Evolutionary conservation across 2,888 invertebrate species (phyloP).

Genomic region (Darwinula stevensoni): DNA sequence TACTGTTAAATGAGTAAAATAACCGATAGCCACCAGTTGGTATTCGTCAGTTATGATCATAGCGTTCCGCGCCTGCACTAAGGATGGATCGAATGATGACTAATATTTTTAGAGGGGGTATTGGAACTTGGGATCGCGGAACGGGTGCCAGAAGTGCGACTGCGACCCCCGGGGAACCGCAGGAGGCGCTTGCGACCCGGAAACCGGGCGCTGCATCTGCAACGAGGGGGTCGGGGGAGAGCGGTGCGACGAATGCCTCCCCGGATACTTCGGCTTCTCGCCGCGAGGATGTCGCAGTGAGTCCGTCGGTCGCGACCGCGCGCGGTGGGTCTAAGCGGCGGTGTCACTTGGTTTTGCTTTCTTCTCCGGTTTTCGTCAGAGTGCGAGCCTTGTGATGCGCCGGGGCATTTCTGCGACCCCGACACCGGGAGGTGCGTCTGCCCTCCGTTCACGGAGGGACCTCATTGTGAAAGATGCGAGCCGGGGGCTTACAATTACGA

Average conservation of each 20-base stretch:
- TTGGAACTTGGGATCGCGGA: slow-evolving; percentile 38
- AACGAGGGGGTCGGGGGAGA: slow-evolving; percentile 17
- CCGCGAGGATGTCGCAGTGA: slow-evolving; percentile 18
- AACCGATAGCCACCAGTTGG: too few species aligned
- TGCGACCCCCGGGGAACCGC: slow-evolving; percentile 27
- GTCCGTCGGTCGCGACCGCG: neutral
- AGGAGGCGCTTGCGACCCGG: slow-evolving; percentile 31
- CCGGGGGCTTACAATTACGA: slow-evolving; percentile 50
- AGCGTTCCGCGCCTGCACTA: too few species aligned
- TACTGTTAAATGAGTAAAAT: too few species aligned
- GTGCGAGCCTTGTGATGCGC: slow-evolving; percentile 42
- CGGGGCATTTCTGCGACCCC: slow-evolving; percentile 67
- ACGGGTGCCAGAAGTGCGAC: slow-evolving; percentile 50
- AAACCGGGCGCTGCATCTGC: slow-evolving; percentile 36
- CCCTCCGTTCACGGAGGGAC: slow-evolving; percentile 53
- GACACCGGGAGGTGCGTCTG: slow-evolving; percentile 73
- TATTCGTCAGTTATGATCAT: too few species aligned
- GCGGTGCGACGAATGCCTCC: slow-evolving; percentile 19
- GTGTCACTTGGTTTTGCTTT: slow-evolving; percentile 3
- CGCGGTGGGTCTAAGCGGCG: too few species aligned
- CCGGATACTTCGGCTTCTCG: slow-evolving; percentile 20
- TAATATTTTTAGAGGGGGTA: slow-evolving; percentile 25
- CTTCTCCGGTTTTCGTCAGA: slow-evolving; percentile 19
- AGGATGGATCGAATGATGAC: too few species aligned
- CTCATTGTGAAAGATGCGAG: slow-evolving; percentile 45